These are phyloP conservation scores for Pogonocichla stellata DNA, from an alignment of 2,113 vertebrate species.

Conservation along the genomic window DNA sequence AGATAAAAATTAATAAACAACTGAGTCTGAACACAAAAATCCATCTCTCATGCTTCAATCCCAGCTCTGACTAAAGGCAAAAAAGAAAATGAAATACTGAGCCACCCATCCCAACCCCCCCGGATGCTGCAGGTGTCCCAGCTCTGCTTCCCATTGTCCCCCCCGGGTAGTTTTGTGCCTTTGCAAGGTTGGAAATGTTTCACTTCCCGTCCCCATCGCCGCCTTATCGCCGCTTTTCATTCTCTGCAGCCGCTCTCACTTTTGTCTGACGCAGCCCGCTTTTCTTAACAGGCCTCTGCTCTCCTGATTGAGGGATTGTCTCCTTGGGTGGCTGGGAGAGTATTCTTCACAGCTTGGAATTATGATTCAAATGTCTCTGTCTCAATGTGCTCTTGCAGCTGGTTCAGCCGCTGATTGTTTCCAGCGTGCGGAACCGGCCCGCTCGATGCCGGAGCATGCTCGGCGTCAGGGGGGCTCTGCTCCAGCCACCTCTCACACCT, in stretches of 20 bases:
- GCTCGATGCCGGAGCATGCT: neutral
- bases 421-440: neutral
- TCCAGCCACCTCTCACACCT: neutral
- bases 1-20: no score
- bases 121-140: neutral
- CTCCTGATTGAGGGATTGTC: conserved; percentile 67
- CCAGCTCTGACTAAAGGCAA: no score
- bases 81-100: neutral
- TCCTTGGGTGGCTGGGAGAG: conserved; percentile 26
- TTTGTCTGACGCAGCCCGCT: conserved; percentile 34
- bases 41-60: no score
- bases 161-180: neutral
- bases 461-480: fast-evolving
- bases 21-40: no score
- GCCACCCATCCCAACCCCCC: fast-evolving
- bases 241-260: conserved; percentile 44
- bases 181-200: neutral
- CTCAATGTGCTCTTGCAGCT: conserved; percentile 38
- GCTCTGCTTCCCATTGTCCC: neutral
- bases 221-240: conserved; percentile 5
- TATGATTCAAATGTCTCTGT: conserved; percentile 56
- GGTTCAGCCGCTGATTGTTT: conserved; percentile 50
- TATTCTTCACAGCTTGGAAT: conserved; percentile 47
- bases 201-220: neutral
- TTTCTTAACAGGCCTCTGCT: conserved; percentile 45